Evolutionary conservation across 2,797 vertebrate genomes (phyloP).

Genomic region (Poeciliopsis paucimaculata): DNA sequence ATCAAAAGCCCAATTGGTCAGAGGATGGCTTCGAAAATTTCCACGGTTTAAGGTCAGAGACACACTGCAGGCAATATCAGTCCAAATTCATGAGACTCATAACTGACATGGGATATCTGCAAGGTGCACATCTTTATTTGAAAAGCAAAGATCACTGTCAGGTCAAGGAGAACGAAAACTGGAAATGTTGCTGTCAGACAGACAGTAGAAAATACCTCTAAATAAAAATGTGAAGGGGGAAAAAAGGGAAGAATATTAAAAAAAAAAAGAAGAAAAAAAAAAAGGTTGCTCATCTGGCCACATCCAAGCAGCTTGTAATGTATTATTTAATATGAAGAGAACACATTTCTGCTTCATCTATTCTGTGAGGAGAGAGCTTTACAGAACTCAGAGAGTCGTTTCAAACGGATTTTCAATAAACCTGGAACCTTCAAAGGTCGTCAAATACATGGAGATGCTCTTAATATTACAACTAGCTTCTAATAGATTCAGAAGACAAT

Average conservation of each 20-base stretch:
- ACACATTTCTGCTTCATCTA: neutral
- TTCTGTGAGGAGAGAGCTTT: neutral
- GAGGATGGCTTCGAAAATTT: slow-evolving; percentile 8
- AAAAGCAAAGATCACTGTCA: slow-evolving; percentile 13
- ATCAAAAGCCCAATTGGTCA: slow-evolving; percentile 57
- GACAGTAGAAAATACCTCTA: neutral
- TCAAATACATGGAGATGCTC: neutral
- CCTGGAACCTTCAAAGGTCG: neutral
- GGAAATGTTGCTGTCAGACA: neutral
- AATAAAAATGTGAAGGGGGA: neutral
- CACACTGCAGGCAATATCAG: slow-evolving; percentile 43
- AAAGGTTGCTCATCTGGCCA: neutral
- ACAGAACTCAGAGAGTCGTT: neutral
- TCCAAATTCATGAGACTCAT: slow-evolving; percentile 38
- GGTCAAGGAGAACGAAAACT: slow-evolving; percentile 32
- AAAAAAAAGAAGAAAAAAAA: neutral
- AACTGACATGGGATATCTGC: slow-evolving; percentile 26
- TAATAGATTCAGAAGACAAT: neutral
- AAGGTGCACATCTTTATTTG: slow-evolving; percentile 22
- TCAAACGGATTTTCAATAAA: neutral
- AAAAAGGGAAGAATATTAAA: neutral
- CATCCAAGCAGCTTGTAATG: slow-evolving; percentile 1
- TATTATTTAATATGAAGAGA: slow-evolving; percentile 4
- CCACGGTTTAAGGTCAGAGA: slow-evolving; percentile 25
- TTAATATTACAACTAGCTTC: neutral